A percentile compares a stretch with the other conserved stretches of the same genome.
Conservation (phyloP, 92 coral and sea anemone species). For the Siderastrea radians region DNA sequence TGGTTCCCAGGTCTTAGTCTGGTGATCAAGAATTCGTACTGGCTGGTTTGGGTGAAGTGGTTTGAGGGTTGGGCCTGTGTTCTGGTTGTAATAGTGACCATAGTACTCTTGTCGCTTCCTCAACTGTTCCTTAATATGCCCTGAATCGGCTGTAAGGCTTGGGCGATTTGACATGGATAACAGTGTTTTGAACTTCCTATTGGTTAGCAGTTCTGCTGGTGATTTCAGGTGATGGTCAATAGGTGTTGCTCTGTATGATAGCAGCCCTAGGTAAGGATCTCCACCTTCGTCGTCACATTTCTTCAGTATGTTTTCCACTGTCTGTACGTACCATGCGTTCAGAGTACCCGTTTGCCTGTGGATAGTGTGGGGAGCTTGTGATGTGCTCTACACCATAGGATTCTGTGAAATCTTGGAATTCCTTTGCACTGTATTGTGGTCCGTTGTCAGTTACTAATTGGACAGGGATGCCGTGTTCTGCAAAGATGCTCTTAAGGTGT, state of each 20-base stretch:
- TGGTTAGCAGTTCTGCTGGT: constrained; percentile 51
- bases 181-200: constrained; percentile 32
- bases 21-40: constrained; percentile 57
- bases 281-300: too few relatives aligned
- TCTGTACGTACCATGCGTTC: too few relatives aligned
- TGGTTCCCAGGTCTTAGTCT: constrained; percentile 67
- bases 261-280: too few relatives aligned
- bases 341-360: background rate
- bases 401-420: too few relatives aligned
- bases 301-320: background rate
- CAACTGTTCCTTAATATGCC: background rate
- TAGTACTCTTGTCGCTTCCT: background rate
- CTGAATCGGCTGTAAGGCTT: constrained; percentile 17
- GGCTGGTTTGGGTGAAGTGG: constrained; percentile 42
- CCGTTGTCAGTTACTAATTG: constrained; percentile 21
- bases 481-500: constrained; percentile 68
- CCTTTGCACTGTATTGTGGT: too few relatives aligned
- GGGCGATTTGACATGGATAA: constrained; percentile 27
- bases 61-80: constrained; percentile 31
- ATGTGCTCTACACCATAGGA: constrained; percentile 20
- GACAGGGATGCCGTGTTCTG: constrained; percentile 16
- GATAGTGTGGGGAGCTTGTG: constrained; percentile 1
- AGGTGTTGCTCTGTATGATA: too few relatives aligned
- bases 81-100: constrained; percentile 5
- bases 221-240: constrained; percentile 32